phyloP scores from a whole-genome alignment of 2,888 invertebrate genomes.

The Drymonia ruficornis region DNA sequence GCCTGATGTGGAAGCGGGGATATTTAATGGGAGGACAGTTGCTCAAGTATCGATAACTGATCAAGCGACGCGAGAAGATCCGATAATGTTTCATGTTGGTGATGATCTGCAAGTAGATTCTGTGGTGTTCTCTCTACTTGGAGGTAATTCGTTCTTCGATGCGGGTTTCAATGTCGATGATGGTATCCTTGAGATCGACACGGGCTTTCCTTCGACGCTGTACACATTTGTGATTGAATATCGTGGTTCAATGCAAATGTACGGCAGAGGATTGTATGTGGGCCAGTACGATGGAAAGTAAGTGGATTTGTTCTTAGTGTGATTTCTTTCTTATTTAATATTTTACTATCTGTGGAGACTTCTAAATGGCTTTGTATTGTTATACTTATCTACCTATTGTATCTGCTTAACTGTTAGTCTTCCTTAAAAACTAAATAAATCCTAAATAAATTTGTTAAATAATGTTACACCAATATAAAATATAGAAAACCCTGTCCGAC shows the following conservation, averaged over 20 bases:
- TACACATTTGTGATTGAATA: slow-evolving; percentile 4
- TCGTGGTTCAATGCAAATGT: not conserved
- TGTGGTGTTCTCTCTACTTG: not conserved
- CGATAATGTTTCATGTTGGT: slow-evolving; percentile 21
- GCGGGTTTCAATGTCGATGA: not conserved
- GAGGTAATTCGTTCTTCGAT: not conserved
- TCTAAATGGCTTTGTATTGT: too few species aligned
- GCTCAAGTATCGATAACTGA: slow-evolving; percentile 47
- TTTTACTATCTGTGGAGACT: too few species aligned
- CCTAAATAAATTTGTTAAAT: too few species aligned
- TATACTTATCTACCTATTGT: too few species aligned
- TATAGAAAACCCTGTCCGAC: too few species aligned
- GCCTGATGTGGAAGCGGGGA: slow-evolving; percentile 37
- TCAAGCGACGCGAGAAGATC: slow-evolving; percentile 41
- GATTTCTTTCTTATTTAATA: too few species aligned
- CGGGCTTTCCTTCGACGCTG: not conserved
- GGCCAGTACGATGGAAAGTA: slow-evolving; percentile 4
- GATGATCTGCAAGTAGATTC: slow-evolving; percentile 2
- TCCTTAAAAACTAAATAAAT: too few species aligned
- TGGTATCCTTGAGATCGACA: not conserved
- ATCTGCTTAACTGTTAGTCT: too few species aligned
- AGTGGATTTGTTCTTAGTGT: not conserved
- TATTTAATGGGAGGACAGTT: slow-evolving; percentile 48
- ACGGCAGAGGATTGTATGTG: slow-evolving; percentile 6
- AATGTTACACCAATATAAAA: too few species aligned